phyloP scores from a whole-genome alignment of 1,140 invertebrate species.

The Drosophila obscura region DNA sequence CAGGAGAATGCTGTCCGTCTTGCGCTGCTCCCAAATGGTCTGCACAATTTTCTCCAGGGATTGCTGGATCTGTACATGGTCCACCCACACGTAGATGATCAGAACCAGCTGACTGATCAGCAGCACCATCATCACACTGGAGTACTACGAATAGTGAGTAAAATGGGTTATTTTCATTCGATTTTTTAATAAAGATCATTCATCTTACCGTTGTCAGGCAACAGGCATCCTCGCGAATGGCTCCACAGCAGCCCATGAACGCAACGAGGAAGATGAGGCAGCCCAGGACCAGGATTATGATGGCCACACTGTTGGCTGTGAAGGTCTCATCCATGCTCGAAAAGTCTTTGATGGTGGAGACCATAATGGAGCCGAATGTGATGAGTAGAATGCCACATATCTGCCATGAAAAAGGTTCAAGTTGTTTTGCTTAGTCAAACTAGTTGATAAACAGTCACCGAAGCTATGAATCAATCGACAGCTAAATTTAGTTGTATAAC shows the following conservation, averaged over 20 bases:
- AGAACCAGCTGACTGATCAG: constrained; percentile 87
- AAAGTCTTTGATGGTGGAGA: constrained; percentile 85
- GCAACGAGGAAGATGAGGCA: constrained; percentile 90
- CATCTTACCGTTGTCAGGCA: constrained; percentile 89
- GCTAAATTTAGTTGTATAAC: neutral
- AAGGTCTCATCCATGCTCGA: constrained; percentile 84
- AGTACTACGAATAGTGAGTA: constrained; percentile 85
- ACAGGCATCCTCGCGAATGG: constrained; percentile 91
- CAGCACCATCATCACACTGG: constrained; percentile 86
- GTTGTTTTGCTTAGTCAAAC: constrained; percentile 27
- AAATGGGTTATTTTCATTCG: neutral
- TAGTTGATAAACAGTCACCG: constrained; percentile 11
- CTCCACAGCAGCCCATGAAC: constrained; percentile 94
- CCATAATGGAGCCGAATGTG: constrained; percentile 86
- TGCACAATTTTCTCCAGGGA: constrained; percentile 84
- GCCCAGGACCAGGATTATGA: constrained; percentile 89
- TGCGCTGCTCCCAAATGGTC: constrained; percentile 70
- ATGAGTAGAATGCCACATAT: constrained; percentile 87
- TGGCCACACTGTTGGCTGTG: constrained; percentile 85
- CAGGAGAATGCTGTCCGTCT: constrained; percentile 39
- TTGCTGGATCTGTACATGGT: constrained; percentile 84
- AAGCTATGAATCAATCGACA: constrained; percentile 14
- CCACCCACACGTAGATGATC: constrained; percentile 86
- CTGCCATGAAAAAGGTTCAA: constrained; percentile 80
- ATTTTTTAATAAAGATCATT: too few species aligned